phyloP scores from a whole-genome alignment of 2,888 invertebrate species.

The Hybos culiciformis region DNA sequence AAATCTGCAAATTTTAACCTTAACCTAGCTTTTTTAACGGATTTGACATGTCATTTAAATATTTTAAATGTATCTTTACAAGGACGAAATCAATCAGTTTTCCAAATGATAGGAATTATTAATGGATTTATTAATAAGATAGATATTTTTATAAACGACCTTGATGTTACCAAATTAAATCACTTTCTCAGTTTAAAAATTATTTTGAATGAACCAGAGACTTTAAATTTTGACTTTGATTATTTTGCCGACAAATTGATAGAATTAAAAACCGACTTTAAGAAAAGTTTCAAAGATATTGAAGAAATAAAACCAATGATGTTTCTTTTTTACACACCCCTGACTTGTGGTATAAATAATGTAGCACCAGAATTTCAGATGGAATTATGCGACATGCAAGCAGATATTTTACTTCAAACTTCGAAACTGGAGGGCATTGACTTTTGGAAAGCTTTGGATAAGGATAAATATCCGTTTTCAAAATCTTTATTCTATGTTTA shows the following conservation, averaged over 20 bases:
- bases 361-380: background rate
- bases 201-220: too few species aligned
- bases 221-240: background rate
- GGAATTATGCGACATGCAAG: background rate
- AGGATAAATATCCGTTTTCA: background rate
- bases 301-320: background rate
- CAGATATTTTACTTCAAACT: background rate
- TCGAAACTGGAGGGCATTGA: background rate
- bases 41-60: background rate
- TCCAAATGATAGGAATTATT: too few species aligned
- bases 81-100: background rate
- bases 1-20: background rate
- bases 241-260: background rate
- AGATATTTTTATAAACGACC: too few species aligned
- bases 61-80: background rate
- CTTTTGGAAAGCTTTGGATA: background rate
- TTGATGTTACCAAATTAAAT: too few species aligned
- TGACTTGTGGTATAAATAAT: background rate
- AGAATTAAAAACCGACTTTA: background rate
- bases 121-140: too few species aligned
- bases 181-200: too few species aligned
- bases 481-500: too few species aligned
- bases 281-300: background rate
- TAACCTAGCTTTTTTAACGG: background rate
- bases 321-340: background rate